These are phyloP conservation scores for Anoncus sp. DNA, from an alignment of 2,888 invertebrate species.

Conservation along the genomic window DNA sequence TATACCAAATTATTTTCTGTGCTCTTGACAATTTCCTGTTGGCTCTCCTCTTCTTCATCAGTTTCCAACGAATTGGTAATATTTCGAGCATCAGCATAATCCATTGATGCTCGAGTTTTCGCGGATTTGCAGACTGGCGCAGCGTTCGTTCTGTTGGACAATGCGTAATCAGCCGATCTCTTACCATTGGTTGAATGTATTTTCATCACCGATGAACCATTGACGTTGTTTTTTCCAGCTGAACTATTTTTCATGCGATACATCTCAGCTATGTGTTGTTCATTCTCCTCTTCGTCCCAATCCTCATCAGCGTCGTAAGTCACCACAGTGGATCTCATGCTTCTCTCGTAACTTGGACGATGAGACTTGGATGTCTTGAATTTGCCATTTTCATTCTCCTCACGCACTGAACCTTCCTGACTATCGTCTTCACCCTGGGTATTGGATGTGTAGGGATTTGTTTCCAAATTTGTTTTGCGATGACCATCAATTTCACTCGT, in stretches of 20 bases:
- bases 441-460: slow-evolving; percentile 41
- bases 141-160: slow-evolving; percentile 9
- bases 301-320: slow-evolving; percentile 79
- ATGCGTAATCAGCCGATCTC: slow-evolving; percentile 34
- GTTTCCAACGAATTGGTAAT: slow-evolving; percentile 23
- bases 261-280: slow-evolving; percentile 56
- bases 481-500: background rate
- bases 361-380: slow-evolving; percentile 22
- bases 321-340: slow-evolving; percentile 68
- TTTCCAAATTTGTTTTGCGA: slow-evolving; percentile 2
- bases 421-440: slow-evolving; percentile 48
- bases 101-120: slow-evolving; percentile 36
- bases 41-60: slow-evolving; percentile 65
- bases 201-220: slow-evolving; percentile 24
- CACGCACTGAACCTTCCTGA: slow-evolving; percentile 29
- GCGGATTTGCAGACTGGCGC: slow-evolving; percentile 46
- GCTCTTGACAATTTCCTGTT: slow-evolving; percentile 79
- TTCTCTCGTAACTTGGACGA: slow-evolving; percentile 51
- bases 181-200: slow-evolving; percentile 56
- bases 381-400: slow-evolving; percentile 10
- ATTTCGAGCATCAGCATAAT: slow-evolving; percentile 39
- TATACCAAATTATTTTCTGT: slow-evolving; percentile 80
- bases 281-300: slow-evolving; percentile 80
- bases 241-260: background rate
- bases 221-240: slow-evolving; percentile 13